Percentiles rank a stretch among this genome's conserved stretches.
phyloP scores from a whole-genome alignment of 2,797 vertebrate species.

The Artibeus jamaicensis region DNA sequence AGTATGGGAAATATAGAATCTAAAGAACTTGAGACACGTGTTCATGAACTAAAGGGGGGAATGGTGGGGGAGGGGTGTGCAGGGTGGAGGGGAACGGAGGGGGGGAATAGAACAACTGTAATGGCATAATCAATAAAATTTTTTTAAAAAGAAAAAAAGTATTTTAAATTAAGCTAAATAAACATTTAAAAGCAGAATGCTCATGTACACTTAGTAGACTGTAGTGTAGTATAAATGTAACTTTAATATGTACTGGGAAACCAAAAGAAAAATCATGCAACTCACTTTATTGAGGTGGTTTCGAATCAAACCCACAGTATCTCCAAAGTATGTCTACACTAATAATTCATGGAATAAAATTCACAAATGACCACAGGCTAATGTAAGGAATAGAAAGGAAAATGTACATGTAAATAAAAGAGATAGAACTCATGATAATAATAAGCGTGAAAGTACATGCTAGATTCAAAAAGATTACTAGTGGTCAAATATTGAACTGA shows the following conservation, averaged over 20 bases:
- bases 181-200: not conserved
- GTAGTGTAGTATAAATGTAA: not conserved
- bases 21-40: too few species aligned
- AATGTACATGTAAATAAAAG: constrained; percentile 6
- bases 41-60: too few species aligned
- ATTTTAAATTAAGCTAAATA: not conserved
- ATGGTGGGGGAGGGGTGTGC: too few species aligned
- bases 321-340: not conserved
- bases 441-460: not conserved
- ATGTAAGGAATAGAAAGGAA: not conserved
- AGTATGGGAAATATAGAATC: too few species aligned
- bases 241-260: not conserved
- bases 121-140: too few species aligned
- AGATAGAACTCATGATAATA: not conserved
- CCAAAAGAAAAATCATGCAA: not conserved
- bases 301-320: not conserved
- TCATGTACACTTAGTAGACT: not conserved
- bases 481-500: not conserved
- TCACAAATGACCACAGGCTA: not conserved
- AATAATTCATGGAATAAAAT: constrained; percentile 40
- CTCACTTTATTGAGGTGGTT: not conserved
- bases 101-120: too few species aligned
- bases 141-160: too few species aligned
- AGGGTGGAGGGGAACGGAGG: too few species aligned
- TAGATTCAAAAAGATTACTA: constrained; percentile 39